phyloP scores from a whole-genome alignment of 2,888 invertebrate species.

The Drosophila infuscata region DNA sequence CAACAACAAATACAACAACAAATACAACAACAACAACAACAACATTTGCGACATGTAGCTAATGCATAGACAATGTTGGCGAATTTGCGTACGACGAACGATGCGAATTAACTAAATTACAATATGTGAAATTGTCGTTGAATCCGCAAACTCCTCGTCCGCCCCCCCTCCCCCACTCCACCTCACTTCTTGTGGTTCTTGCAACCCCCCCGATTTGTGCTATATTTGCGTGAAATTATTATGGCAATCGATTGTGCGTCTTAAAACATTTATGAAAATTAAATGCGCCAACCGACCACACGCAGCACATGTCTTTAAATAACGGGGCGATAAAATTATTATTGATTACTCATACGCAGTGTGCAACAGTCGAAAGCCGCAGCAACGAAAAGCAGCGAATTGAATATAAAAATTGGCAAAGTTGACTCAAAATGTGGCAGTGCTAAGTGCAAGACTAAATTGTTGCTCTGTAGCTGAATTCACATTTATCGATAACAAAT shows the following conservation, averaged over 20 bases:
- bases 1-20: conserved; percentile 20
- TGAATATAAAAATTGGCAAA: background rate
- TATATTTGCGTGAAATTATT: conserved; percentile 75
- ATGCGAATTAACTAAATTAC: conserved; percentile 77
- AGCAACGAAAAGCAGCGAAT: conserved; percentile 18
- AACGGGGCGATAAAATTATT: conserved; percentile 68
- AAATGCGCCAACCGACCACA: conserved; percentile 54
- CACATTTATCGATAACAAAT: no score
- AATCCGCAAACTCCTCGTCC: conserved; percentile 2
- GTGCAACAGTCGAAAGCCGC: conserved; percentile 42
- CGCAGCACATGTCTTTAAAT: background rate
- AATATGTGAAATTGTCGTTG: conserved; percentile 72
- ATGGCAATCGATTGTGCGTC: conserved; percentile 76
- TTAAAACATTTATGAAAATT: conserved; percentile 59
- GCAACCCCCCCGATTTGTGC: conserved; percentile 29
- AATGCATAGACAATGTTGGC: conserved; percentile 75
- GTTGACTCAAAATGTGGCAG: conserved; percentile 9
- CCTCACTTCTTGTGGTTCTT: background rate
- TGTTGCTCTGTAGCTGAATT: conserved; percentile 16
- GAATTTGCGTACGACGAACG: conserved; percentile 75
- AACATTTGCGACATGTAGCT: conserved; percentile 57
- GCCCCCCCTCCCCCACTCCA: background rate
- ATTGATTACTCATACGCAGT: conserved; percentile 77
- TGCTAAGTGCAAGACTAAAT: background rate
- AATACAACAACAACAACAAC: conserved; percentile 23